phyloP scores from a whole-genome alignment of 2,888 invertebrate genomes.

The Parascotia fuliginaria region DNA sequence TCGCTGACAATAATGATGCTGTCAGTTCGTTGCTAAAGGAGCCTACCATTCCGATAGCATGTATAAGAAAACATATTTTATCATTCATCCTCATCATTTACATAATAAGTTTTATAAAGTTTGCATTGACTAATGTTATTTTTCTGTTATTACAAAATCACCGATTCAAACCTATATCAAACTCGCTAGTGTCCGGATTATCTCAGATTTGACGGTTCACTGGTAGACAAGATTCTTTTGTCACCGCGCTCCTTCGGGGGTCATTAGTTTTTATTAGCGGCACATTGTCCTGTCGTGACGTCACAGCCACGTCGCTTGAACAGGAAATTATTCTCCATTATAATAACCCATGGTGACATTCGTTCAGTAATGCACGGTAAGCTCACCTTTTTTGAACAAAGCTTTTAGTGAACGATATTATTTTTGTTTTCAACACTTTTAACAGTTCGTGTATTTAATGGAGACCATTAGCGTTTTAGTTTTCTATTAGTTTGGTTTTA shows the following conservation, averaged over 20 bases:
- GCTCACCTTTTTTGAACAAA: slow-evolving; percentile 48
- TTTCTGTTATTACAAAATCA: slow-evolving; percentile 67
- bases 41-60: no score
- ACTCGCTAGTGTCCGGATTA: slow-evolving; percentile 54
- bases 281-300: slow-evolving; percentile 64
- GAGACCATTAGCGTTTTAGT: slow-evolving; percentile 46
- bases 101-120: slow-evolving; percentile 55
- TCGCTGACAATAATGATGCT: no score
- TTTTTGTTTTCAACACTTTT: slow-evolving; percentile 49
- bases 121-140: slow-evolving; percentile 56
- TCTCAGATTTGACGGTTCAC: slow-evolving; percentile 60
- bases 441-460: slow-evolving; percentile 49
- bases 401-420: slow-evolving; percentile 55
- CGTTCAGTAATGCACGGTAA: slow-evolving; percentile 55
- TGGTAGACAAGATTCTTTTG: slow-evolving; percentile 60
- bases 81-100: neutral
- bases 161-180: slow-evolving; percentile 70
- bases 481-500: slow-evolving; percentile 32
- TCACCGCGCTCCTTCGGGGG: slow-evolving; percentile 50
- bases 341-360: slow-evolving; percentile 61
- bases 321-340: slow-evolving; percentile 72
- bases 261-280: slow-evolving; percentile 77
- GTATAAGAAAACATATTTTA: no score
- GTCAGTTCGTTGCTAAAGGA: no score
- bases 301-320: slow-evolving; percentile 53